Percentiles rank a stretch among this genome's conserved stretches.
Conservation (phyloP, 2,888 invertebrate genomes). For the Sesamia inferens region DNA sequence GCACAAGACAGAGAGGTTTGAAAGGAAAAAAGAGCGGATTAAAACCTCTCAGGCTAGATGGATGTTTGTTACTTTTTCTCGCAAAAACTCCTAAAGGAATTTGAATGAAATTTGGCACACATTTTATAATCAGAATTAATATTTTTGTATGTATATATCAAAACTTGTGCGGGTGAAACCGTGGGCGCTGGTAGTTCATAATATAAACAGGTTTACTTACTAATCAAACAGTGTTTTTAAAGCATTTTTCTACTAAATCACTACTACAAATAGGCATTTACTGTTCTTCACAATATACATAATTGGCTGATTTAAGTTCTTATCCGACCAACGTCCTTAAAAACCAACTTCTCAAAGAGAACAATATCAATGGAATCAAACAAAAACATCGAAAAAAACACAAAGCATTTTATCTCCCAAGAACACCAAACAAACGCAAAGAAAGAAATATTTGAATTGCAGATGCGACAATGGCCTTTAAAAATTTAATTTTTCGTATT, state of each 20-base stretch:
- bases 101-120: no score
- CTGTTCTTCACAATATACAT: slow-evolving; percentile 7
- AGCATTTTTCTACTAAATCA: neutral
- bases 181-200: no score
- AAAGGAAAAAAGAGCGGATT: no score
- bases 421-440: slow-evolving; percentile 53
- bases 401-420: slow-evolving; percentile 61
- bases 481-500: slow-evolving; percentile 63
- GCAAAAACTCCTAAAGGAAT: no score
- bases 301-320: slow-evolving; percentile 29
- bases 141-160: no score
- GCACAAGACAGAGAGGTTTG: no score
- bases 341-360: slow-evolving; percentile 52
- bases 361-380: slow-evolving; percentile 62
- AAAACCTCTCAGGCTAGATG: no score
- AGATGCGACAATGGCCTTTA: slow-evolving; percentile 63
- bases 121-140: no score
- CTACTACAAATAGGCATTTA: slow-evolving; percentile 20
- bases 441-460: slow-evolving; percentile 65
- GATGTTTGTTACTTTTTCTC: no score
- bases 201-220: neutral
- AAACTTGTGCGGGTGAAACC: no score
- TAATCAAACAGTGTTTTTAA: neutral
- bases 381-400: slow-evolving; percentile 54
- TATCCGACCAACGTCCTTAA: slow-evolving; percentile 31